Base-by-base conservation (phyloP, 2,797 vertebrate genomes). In the Chelonia mydas region DNA sequence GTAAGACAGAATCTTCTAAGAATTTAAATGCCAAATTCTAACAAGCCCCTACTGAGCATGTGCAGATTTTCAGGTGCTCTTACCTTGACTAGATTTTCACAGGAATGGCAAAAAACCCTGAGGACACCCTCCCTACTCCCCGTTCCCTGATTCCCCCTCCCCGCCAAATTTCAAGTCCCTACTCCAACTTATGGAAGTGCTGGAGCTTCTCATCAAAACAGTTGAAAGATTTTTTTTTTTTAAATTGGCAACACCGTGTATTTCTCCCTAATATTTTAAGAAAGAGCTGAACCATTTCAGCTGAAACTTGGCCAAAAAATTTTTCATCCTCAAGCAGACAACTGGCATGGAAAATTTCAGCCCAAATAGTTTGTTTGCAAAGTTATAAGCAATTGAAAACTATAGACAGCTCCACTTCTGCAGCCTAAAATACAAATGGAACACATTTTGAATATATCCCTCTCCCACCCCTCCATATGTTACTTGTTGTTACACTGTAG, bases 241-340 rank as follows among this genome's bases (percentile, higher is more conserved):
- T 84, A 61, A 28, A 7, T 50, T 61, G 45, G 50, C 21, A 61
- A 10, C 2, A 21, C 3, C 1, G 1, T 27, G 0, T 17, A 2
- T 5, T 33, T 87, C 23, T 57, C 76, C 16, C 5, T 57, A 57
- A 54, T 28, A 74, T 90, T 81, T 57, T 86, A 16, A 90, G 89
- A 47, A 37, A 68, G 1, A 13, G 8, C 31, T 72, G 65, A 84
- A 50, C 21, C 25, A 9, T 28, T 59, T 53, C 41, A 21, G 4
- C 31, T 77, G 72, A 53, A 83, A 59, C 49, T 80, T 61, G 13
- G 31, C 25, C 74, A 15, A 25, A 50, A 74, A 45, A 49, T 3
- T 3, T 15, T 28, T 27, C 13, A 31, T 15, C 45, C 45, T 17
- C 25, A 77, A 9, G 27, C 27, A 49, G 25, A 17, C 13, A 47